These are phyloP conservation scores for Rhopalosiphum maidis DNA, from an alignment of 1,140 invertebrate species.

Conservation along the genomic window DNA sequence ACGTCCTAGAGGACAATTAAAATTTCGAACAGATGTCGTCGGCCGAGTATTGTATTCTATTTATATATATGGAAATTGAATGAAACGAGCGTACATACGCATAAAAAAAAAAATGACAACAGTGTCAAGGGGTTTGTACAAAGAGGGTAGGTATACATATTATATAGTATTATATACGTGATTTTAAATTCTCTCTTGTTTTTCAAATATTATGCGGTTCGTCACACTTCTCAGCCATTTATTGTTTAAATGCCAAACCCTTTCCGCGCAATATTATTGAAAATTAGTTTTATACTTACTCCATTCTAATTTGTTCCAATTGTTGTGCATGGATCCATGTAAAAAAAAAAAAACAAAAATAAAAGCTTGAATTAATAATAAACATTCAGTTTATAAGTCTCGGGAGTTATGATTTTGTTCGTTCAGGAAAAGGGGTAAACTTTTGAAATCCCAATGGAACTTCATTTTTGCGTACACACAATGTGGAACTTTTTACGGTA, in stretches of 20 bases:
- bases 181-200: constrained; percentile 34
- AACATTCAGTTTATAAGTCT: background rate
- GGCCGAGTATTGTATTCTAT: background rate
- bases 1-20: constrained; percentile 52
- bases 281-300: constrained; percentile 53
- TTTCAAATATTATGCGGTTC: constrained; percentile 50
- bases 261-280: constrained; percentile 26
- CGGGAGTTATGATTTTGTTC: background rate
- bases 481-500: constrained; percentile 12
- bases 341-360: constrained; percentile 39
- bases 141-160: constrained; percentile 17
- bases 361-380: background rate
- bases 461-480: background rate
- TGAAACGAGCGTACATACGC: background rate
- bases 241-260: constrained; percentile 41
- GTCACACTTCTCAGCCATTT: constrained; percentile 40
- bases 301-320: constrained; percentile 47
- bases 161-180: background rate
- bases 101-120: constrained; percentile 36
- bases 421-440: background rate
- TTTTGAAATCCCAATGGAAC: constrained; percentile 19
- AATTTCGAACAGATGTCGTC: constrained; percentile 52
- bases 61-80: constrained; percentile 29
- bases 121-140: constrained; percentile 38
- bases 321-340: constrained; percentile 25